Evolutionary conservation across 2,888 invertebrate genomes (phyloP).

Genomic region (Petrolisthes cinctipes): DNA sequence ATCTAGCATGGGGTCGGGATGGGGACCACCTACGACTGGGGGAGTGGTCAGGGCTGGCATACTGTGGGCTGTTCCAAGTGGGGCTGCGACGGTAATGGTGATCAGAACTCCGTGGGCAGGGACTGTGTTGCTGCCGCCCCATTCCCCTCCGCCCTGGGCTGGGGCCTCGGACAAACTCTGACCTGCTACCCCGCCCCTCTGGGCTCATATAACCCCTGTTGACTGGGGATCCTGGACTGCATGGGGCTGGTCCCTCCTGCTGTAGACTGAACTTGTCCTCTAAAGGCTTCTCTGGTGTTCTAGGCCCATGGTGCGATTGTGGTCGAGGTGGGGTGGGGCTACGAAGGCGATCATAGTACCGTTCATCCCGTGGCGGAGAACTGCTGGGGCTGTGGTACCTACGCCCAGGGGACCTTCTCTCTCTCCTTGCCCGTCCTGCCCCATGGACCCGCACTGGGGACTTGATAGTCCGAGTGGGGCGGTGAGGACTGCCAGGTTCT

Average conservation of each 20-base stretch:
- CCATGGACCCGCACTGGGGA: constrained; percentile 25
- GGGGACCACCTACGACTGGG: constrained; percentile 13
- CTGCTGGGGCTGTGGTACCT: constrained; percentile 39
- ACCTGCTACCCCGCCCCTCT: constrained; percentile 18
- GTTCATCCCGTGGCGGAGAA: constrained; percentile 25
- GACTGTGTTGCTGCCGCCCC: background rate
- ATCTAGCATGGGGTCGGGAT: background rate
- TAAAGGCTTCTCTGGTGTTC: constrained; percentile 44
- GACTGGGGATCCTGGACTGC: constrained; percentile 18
- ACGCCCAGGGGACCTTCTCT: constrained; percentile 34
- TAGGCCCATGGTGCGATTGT: constrained; percentile 37
- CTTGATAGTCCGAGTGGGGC: background rate
- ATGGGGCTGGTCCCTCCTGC: background rate
- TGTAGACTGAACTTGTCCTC: background rate
- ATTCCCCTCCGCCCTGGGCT: constrained; percentile 28
- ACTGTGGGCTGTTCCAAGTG: constrained; percentile 36
- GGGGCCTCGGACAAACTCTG: constrained; percentile 18
- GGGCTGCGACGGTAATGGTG: constrained; percentile 8
- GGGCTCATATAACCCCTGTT: constrained; percentile 33
- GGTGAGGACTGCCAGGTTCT: background rate
- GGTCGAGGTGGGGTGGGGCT: background rate
- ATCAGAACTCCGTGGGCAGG: constrained; percentile 7
- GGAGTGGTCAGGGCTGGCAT: constrained; percentile 32
- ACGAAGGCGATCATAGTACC: background rate
- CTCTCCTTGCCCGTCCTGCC: background rate